These are phyloP conservation scores for Orcinus orca DNA, from an alignment of 2,113 vertebrate species.

Conservation along the genomic window DNA sequence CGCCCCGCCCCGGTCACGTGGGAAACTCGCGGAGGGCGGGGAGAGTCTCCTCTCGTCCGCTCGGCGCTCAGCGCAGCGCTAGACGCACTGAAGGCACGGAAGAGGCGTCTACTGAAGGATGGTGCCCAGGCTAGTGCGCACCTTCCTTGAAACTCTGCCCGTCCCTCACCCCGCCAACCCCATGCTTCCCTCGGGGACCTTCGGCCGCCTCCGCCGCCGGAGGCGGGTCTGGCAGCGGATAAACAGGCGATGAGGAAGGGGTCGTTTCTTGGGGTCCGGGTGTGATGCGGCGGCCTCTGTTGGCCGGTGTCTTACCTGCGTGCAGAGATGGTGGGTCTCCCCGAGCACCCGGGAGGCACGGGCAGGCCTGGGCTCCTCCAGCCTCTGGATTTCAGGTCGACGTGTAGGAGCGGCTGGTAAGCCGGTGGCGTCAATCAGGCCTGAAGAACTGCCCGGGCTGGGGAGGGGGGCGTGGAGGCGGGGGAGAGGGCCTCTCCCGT, in stretches of 20 bases:
- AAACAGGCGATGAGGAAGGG: no score
- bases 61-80: fast-evolving
- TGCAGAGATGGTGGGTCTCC: not conserved
- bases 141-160: not conserved
- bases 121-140: fast-evolving
- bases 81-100: fast-evolving
- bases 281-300: no score
- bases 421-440: not conserved
- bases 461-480: fast-evolving
- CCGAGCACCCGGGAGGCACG: not conserved
- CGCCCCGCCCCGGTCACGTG: fast-evolving
- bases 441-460: not conserved
- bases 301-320: fast-evolving
- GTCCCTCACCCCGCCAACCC: no score
- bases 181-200: no score
- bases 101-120: not conserved
- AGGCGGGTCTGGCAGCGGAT: no score
- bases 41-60: fast-evolving
- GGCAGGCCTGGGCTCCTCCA: not conserved
- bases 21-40: fast-evolving
- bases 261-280: not conserved
- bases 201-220: not conserved
- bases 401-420: fast-evolving
- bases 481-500: not conserved
- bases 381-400: not conserved